A percentile compares a stretch with the other conserved stretches of the same genome.
These are phyloP conservation scores for Alosa sapidissima DNA, from an alignment of 2,797 vertebrate species.

Conservation along the genomic window DNA sequence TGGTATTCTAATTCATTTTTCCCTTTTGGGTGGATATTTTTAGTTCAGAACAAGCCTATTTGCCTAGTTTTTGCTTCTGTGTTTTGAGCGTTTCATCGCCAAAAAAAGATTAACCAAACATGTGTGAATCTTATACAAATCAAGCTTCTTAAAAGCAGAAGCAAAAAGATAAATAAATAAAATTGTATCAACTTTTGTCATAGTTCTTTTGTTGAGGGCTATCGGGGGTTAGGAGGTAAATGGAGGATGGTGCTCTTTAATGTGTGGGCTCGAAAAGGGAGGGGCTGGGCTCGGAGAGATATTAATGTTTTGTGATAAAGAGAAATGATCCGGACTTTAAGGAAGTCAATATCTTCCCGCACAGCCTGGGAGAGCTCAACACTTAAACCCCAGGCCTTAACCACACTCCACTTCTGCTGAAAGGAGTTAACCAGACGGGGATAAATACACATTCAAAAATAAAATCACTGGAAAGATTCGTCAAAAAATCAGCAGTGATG, in stretches of 20 bases:
- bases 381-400: slow-evolving; percentile 85
- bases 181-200: slow-evolving; percentile 68
- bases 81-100: slow-evolving; percentile 38
- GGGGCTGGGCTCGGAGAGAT: slow-evolving; percentile 52
- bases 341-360: slow-evolving; percentile 81
- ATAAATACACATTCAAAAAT: slow-evolving; percentile 66
- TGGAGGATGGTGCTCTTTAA: slow-evolving; percentile 67
- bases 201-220: slow-evolving; percentile 71
- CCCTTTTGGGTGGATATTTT: slow-evolving; percentile 32
- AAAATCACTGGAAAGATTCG: slow-evolving; percentile 71
- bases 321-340: slow-evolving; percentile 80
- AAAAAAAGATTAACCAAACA: slow-evolving; percentile 54
- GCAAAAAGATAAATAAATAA: slow-evolving; percentile 42
- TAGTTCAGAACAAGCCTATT: slow-evolving; percentile 14
- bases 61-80: slow-evolving; percentile 37
- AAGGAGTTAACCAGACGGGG: slow-evolving; percentile 74
- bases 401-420: slow-evolving; percentile 79
- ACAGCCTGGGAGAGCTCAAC: slow-evolving; percentile 79
- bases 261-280: slow-evolving; percentile 37
- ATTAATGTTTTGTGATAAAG: slow-evolving; percentile 82
- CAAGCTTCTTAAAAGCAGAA: slow-evolving; percentile 60
- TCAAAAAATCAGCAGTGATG: slow-evolving; percentile 11
- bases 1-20: slow-evolving; percentile 30
- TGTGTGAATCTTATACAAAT: slow-evolving; percentile 68
- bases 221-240: slow-evolving; percentile 58